Conservation (phyloP, 2,113 vertebrate genomes). For the Petrocephalus zakoni region DNA sequence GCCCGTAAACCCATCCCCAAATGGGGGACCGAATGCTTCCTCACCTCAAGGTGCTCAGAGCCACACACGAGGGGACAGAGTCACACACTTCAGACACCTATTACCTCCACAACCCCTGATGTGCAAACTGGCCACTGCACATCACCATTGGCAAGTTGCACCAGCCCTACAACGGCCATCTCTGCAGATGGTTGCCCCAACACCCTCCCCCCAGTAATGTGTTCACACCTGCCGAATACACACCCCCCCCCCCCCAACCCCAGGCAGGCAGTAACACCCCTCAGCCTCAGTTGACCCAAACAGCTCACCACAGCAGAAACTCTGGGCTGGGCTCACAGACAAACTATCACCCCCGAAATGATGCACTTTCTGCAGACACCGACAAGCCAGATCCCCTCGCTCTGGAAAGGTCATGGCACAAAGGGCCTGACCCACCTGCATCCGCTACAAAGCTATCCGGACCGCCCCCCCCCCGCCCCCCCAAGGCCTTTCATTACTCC, state of each 20-base stretch:
- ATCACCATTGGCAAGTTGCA: background rate
- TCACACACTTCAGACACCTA: no score
- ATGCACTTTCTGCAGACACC: background rate
- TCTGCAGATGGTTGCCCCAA: no score
- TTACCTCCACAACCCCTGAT: conserved; percentile 33
- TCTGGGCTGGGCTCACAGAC: background rate
- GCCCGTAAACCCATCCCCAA: background rate
- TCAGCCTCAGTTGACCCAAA: no score
- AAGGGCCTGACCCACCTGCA: background rate
- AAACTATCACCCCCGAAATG: background rate
- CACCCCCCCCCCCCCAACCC: no score
- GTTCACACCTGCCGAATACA: no score
- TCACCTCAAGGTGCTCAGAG: background rate
- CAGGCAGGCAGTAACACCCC: no score
- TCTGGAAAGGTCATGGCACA: background rate
- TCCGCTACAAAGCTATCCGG: background rate
- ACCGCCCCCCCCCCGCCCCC: background rate
- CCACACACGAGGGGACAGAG: background rate
- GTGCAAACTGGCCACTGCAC: no score
- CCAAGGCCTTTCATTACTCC: background rate
- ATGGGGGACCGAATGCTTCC: conserved; percentile 16
- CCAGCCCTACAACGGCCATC: background rate
- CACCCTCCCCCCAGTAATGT: no score
- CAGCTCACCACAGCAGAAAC: background rate
- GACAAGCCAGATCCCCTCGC: background rate